Base-by-base conservation (phyloP, 2,888 invertebrate genomes). In the Drosophila peninsularis region DNA sequence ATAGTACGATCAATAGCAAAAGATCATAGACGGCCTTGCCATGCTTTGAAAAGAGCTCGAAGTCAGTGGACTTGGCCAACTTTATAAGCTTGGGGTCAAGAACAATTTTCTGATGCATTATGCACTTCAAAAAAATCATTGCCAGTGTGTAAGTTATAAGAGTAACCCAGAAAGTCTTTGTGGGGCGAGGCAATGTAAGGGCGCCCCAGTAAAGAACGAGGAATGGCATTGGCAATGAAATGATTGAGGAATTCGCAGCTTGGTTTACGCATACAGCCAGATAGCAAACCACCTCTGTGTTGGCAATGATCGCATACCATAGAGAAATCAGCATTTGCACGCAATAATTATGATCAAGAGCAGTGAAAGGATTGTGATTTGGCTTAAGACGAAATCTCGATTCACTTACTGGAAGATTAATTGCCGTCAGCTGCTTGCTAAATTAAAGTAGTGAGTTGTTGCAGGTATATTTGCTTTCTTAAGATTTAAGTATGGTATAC, bases 191-290 rank as follows among this genome's bases (percentile, higher is more conserved):
- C 82, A 98, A 96, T 1, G 97, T 97, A 13, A 99, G 93, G 4
- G 98, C 97, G 13, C 99, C 99, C 99, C 99, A 99, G 60, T 98
- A 94, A 91, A 99, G 98, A 13, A 98, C 97, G 96, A 98, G 96
- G 55, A 99, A 93, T 0, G 99, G 98, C 75, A 99, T 93, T 0
- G 98, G 98, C 50, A 99, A 94, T 0, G 98, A 98, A 36, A 99
- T 93, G 58, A 99, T 94, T 19, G 98, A 98, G 0, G 98, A 98
- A 9, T 97, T 97, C 92, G 96, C 95, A 85, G 94, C 94, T 93
- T 98, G 98, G 92, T 98, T 97, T 42, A 99, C 94, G 88, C 99
- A 97, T 85, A 99, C 97, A 93, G 97, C 95, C 82, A 99, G 95
- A 92, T 98, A 99, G 92, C 98, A 99, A 9, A 99, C 94, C 41